A percentile compares a stretch with the other conserved stretches of the same genome.
Evolutionary conservation across 2,888 invertebrate genomes (phyloP).

Genomic region (Tiliacea aurago): DNA sequence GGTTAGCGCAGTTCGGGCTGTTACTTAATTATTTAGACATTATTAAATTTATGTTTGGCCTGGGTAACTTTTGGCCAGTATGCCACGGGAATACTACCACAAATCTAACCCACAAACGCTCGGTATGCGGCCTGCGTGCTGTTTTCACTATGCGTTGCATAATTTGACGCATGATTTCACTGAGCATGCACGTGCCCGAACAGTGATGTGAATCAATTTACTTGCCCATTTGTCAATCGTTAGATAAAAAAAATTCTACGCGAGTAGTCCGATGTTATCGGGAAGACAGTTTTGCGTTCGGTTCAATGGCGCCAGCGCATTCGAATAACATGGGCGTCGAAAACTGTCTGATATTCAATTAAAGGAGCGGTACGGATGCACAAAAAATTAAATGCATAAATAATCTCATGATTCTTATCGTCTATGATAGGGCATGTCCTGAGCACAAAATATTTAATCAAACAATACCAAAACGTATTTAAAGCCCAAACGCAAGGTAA

Average conservation of each 20-base stretch:
- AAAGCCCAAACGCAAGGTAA: neutral
- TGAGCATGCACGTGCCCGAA: constrained; percentile 66
- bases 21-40: constrained; percentile 33
- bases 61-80: constrained; percentile 42
- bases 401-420: neutral
- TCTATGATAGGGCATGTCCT: neutral
- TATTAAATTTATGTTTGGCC: constrained; percentile 14
- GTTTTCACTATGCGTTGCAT: constrained; percentile 81
- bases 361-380: neutral
- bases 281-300: constrained; percentile 24
- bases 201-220: constrained; percentile 65
- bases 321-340: neutral
- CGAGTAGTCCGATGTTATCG: constrained; percentile 32
- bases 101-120: constrained; percentile 64
- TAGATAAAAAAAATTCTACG: constrained; percentile 46
- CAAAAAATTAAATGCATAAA: neutral
- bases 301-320: constrained; percentile 11
- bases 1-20: neutral
- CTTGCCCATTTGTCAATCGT: constrained; percentile 60
- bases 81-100: constrained; percentile 56
- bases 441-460: neutral
- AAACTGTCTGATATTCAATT: constrained; percentile 4
- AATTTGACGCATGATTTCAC: constrained; percentile 78
- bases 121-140: constrained; percentile 68
- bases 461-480: no score